Evolutionary conservation across 2,113 vertebrate species (phyloP).

Genomic region (Archocentrus centrarchus): DNA sequence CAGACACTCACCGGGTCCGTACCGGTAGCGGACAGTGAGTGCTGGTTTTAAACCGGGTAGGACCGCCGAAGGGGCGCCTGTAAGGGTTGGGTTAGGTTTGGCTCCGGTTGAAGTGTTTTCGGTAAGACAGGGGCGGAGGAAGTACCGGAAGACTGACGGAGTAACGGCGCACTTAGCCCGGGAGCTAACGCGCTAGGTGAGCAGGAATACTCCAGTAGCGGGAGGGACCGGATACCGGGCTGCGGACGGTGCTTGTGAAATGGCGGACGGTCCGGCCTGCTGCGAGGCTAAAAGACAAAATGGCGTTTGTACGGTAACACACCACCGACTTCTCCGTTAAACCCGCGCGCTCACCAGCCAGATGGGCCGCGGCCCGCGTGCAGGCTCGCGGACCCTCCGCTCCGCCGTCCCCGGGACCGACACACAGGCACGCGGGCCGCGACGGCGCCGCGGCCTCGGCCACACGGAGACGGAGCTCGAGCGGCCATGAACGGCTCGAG

Average conservation of each 20-base stretch:
- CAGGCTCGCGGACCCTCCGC: conserved; percentile 27
- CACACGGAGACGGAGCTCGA: conserved; percentile 64
- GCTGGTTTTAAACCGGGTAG: background rate
- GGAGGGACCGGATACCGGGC: background rate
- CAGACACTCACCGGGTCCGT: background rate
- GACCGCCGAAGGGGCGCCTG: background rate
- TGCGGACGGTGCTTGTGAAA: background rate
- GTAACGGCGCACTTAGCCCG: background rate
- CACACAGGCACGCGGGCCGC: conserved; percentile 66
- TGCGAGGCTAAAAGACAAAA: conserved; percentile 29
- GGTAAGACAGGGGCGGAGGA: too few species aligned
- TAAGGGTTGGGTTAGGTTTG: too few species aligned
- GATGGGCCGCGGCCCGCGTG: background rate
- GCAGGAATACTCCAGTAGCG: too few species aligned
- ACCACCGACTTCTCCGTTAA: background rate
- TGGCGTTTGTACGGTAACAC: conserved; percentile 31
- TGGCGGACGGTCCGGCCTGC: conserved; percentile 45
- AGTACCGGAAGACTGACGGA: background rate
- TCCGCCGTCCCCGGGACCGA: conserved; percentile 51
- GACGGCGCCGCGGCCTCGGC: conserved; percentile 57
- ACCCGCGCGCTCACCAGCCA: background rate
- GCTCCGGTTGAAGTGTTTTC: background rate
- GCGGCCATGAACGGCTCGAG: conserved; percentile 80
- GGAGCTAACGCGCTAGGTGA: background rate
- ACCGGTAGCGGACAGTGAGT: background rate